Conservation (phyloP, 2,797 vertebrate species). For the Moxostoma hubbsi region DNA sequence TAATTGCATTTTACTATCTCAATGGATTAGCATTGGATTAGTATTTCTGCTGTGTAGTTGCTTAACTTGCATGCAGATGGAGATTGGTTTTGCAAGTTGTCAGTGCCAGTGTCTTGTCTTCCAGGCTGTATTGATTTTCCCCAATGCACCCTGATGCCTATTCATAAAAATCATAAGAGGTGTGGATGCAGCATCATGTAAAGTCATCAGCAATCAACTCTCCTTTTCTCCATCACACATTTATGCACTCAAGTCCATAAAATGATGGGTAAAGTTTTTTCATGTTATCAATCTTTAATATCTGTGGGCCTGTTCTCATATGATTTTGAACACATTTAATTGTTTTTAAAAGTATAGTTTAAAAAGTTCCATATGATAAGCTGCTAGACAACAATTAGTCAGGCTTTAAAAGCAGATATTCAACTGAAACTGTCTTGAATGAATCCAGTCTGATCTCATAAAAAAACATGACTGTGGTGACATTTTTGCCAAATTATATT, state of each 20-base stretch:
- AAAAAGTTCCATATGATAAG: too few relatives aligned
- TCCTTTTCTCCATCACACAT: not conserved
- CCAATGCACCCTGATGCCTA: constrained; percentile 13
- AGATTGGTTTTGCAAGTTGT: not conserved
- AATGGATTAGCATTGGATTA: not conserved
- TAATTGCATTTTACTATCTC: not conserved
- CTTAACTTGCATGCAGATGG: not conserved
- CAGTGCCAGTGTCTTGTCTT: not conserved
- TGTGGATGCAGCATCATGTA: too few relatives aligned
- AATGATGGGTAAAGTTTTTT: constrained; percentile 2
- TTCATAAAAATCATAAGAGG: too few relatives aligned
- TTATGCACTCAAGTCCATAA: not conserved
- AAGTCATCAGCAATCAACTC: constrained; percentile 32
- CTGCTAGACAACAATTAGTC: too few relatives aligned
- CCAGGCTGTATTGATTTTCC: constrained; percentile 21
- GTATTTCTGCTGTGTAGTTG: not conserved
- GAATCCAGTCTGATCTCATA: too few relatives aligned
- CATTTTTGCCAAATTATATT: too few relatives aligned
- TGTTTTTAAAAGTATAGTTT: not conserved
- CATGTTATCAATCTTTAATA: not conserved
- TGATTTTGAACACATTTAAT: not conserved
- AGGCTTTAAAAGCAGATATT: too few relatives aligned
- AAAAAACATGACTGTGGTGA: too few relatives aligned
- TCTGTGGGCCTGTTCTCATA: not conserved
- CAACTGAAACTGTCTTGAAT: too few relatives aligned